These are phyloP conservation scores for Lithophane leautieri DNA, from an alignment of 2,888 invertebrate genomes.

Conservation along the genomic window DNA sequence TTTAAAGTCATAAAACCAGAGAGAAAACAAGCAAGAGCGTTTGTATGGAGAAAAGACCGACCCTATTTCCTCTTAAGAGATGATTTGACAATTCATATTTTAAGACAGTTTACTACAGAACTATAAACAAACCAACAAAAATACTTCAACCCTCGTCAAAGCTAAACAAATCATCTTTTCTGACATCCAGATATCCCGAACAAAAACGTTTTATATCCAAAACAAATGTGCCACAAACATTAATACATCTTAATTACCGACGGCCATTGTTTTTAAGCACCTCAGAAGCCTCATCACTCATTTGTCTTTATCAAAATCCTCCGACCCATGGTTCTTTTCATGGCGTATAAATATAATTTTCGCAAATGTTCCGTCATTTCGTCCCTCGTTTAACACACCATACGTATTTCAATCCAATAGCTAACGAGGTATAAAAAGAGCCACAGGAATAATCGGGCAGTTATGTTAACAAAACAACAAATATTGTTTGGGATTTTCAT, in stretches of 20 bases:
- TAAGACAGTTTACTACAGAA: neutral
- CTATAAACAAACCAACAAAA: neutral
- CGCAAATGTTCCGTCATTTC: conserved; percentile 36
- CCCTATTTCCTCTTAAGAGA: too few relatives aligned
- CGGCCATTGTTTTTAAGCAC: conserved; percentile 41
- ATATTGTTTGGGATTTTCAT: conserved; percentile 1
- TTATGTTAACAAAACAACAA: conserved; percentile 19
- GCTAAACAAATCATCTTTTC: neutral
- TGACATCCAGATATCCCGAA: conserved; percentile 9
- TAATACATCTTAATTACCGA: conserved; percentile 46
- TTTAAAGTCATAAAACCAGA: too few relatives aligned
- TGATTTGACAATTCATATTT: neutral
- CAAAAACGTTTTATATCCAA: conserved; percentile 15
- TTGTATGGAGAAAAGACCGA: too few relatives aligned
- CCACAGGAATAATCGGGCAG: conserved; percentile 12
- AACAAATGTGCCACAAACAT: conserved; percentile 29
- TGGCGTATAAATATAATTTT: conserved; percentile 18
- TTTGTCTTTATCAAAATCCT: conserved; percentile 48
- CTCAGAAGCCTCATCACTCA: conserved; percentile 15
- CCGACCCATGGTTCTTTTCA: conserved; percentile 35
- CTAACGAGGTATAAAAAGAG: conserved; percentile 30
- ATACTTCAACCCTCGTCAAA: neutral
- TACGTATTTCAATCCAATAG: conserved; percentile 24
- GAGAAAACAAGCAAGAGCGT: too few relatives aligned
- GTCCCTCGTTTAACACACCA: conserved; percentile 32